These are phyloP conservation scores for Octopus sinensis DNA, from an alignment of 1,140 invertebrate genomes.

Conservation along the genomic window DNA sequence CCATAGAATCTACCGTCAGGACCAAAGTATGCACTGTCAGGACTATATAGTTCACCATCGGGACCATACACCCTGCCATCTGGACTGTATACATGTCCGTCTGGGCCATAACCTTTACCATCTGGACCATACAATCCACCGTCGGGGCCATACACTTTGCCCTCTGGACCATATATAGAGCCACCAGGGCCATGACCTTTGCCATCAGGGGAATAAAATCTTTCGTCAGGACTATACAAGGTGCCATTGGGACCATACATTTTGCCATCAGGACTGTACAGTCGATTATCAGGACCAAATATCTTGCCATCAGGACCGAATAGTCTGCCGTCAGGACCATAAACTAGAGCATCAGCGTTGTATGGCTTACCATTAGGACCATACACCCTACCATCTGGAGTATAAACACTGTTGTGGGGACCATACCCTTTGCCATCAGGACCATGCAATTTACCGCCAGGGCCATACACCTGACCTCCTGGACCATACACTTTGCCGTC, in stretches of 20 bases:
- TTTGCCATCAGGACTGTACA: neutral
- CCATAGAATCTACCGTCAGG: neutral
- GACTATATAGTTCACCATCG: neutral
- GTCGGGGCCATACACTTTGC: neutral
- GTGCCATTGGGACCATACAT: neutral
- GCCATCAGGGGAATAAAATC: neutral
- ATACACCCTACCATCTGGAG: neutral
- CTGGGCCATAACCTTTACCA: neutral
- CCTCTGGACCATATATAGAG: neutral
- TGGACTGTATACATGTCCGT: neutral
- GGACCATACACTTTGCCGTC: neutral
- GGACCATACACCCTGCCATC: slow-evolving; percentile 1
- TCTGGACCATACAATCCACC: neutral
- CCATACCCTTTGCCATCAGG: neutral
- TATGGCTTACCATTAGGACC: neutral
- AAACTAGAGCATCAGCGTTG: neutral
- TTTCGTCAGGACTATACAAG: neutral
- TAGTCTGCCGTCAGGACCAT: neutral
- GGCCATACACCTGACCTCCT: neutral
- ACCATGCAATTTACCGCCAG: neutral
- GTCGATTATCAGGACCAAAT: neutral
- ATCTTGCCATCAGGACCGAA: neutral
- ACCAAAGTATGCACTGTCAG: neutral
- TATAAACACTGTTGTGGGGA: neutral
- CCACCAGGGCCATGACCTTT: neutral